A percentile compares a stretch with the other conserved stretches of the same genome.
Evolutionary conservation across 2,113 vertebrate genomes (phyloP).

Genomic region (Xenotilapia leptura): DNA sequence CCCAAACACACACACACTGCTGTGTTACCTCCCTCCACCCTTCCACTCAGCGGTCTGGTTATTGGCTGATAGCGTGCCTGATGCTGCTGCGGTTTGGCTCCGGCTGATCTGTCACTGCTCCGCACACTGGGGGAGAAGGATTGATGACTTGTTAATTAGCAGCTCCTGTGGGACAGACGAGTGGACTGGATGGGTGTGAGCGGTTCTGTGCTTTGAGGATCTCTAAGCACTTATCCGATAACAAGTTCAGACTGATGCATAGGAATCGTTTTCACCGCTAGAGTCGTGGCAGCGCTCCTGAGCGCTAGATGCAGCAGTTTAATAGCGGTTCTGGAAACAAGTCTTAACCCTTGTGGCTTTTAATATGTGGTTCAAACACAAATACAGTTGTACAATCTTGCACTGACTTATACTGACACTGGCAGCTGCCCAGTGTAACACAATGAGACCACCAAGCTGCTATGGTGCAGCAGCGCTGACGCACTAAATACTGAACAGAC

Average conservation of each 20-base stretch:
- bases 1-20: neutral
- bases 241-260: neutral
- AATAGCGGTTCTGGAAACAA: slow-evolving; percentile 1
- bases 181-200: slow-evolving; percentile 24
- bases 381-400: slow-evolving; percentile 18
- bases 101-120: neutral
- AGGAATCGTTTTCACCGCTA: neutral
- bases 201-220: neutral
- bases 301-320: neutral
- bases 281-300: neutral
- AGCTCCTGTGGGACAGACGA: slow-evolving; percentile 17
- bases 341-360: slow-evolving; percentile 9
- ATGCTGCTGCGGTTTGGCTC: slow-evolving; percentile 38
- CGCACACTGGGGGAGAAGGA: slow-evolving; percentile 7
- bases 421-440: slow-evolving; percentile 24
- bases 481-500: neutral
- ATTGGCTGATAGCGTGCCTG: slow-evolving; percentile 34
- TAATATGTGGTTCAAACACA: slow-evolving; percentile 28
- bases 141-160: slow-evolving; percentile 44
- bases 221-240: neutral
- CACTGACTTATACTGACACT: neutral
- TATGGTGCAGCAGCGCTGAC: neutral
- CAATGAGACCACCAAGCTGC: neutral
- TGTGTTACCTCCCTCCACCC: neutral
- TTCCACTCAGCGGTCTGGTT: neutral